Evolutionary conservation across 2,797 vertebrate genomes (phyloP).

Genomic region (Gambelia wislizenii): DNA sequence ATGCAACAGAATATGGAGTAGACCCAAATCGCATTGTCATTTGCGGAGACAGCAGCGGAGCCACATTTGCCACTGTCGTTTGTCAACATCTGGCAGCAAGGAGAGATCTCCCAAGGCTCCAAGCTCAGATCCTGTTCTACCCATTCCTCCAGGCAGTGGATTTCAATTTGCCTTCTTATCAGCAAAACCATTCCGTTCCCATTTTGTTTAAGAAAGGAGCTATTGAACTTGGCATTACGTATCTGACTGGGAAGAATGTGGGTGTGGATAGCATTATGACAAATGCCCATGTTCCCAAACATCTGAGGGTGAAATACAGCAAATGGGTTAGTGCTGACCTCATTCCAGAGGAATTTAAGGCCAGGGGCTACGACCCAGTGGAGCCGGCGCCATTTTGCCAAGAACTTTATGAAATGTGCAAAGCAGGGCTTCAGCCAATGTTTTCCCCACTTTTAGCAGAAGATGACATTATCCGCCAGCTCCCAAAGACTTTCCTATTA

Average conservation of each 20-base stretch:
- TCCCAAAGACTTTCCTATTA: conserved; percentile 81
- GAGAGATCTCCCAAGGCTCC: conserved; percentile 79
- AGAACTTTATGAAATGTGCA: conserved; percentile 77
- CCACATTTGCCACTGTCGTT: conserved; percentile 73
- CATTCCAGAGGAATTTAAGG: conserved; percentile 81
- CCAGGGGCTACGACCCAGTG: conserved; percentile 58
- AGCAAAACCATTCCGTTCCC: conserved; percentile 85
- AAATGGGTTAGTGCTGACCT: conserved; percentile 84
- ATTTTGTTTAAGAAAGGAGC: conserved; percentile 75
- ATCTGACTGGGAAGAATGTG: conserved; percentile 77
- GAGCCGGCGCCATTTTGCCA: conserved; percentile 50
- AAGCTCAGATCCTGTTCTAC: conserved; percentile 85
- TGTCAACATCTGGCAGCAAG: conserved; percentile 75
- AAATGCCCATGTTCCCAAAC: conserved; percentile 79
- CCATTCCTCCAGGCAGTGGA: conserved; percentile 80
- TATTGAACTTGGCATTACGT: conserved; percentile 78
- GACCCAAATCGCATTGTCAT: conserved; percentile 80
- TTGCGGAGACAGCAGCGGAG: conserved; percentile 84
- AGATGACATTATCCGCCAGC: conserved; percentile 77
- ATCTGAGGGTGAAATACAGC: conserved; percentile 76
- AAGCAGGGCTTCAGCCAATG: conserved; percentile 61
- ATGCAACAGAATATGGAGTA: conserved; percentile 78
- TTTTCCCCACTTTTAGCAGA: conserved; percentile 84
- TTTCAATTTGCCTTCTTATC: conserved; percentile 86
- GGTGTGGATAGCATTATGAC: conserved; percentile 76